These are phyloP conservation scores for Drosophila emarginata DNA, from an alignment of 2,888 invertebrate genomes.

Conservation along the genomic window DNA sequence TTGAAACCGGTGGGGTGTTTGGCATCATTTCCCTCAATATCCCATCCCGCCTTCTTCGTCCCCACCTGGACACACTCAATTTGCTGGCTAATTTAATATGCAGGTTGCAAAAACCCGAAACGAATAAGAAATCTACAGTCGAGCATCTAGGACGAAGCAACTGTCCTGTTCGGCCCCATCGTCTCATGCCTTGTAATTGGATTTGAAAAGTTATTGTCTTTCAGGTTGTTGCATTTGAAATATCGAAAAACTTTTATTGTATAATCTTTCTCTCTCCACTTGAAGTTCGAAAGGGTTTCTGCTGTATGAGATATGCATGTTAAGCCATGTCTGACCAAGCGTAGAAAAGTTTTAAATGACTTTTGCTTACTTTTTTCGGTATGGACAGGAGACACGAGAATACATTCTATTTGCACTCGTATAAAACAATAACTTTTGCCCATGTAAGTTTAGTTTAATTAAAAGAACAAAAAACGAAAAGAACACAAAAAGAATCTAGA, in stretches of 20 bases:
- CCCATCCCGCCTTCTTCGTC: too few relatives aligned
- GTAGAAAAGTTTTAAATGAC: conserved; percentile 71
- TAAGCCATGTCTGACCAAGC: conserved; percentile 69
- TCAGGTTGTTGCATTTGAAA: conserved; percentile 58
- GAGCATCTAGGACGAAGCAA: conserved; percentile 31
- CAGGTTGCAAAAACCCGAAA: conserved; percentile 52
- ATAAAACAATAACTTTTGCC: conserved; percentile 53
- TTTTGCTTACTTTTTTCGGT: conserved; percentile 66
- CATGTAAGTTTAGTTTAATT: conserved; percentile 69
- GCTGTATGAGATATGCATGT: conserved; percentile 53
- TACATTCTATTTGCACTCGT: conserved; percentile 54
- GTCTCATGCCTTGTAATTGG: conserved; percentile 56
- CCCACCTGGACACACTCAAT: conserved; percentile 48
- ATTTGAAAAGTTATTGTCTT: conserved; percentile 71
- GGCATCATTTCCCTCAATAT: background rate
- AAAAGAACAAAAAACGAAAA: conserved; percentile 43
- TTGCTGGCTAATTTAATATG: conserved; percentile 75
- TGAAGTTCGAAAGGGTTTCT: conserved; percentile 7
- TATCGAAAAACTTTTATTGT: conserved; percentile 66
- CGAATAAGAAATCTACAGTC: conserved; percentile 30
- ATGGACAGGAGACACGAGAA: conserved; percentile 28
- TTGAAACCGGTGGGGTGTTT: background rate
- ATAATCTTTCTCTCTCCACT: conserved; percentile 20
- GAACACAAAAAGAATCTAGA: conserved; percentile 7
- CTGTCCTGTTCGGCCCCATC: conserved; percentile 14